Percentiles rank a stretch among this genome's conserved stretches.
Evolutionary conservation across 1,140 invertebrate genomes (phyloP).

Genomic region (Diabrotica virgifera): DNA sequence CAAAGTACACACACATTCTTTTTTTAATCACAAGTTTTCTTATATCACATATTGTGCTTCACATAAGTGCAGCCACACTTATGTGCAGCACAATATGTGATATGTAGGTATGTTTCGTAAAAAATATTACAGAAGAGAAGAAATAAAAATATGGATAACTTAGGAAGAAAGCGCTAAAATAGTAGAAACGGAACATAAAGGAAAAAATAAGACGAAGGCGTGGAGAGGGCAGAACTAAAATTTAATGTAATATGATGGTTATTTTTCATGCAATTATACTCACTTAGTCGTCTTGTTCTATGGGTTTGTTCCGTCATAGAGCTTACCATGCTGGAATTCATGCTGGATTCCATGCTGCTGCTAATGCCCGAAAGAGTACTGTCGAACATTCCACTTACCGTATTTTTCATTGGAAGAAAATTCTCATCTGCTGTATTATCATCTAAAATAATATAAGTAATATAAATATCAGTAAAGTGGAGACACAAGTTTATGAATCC

Average conservation of each 20-base stretch:
- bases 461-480: constrained; percentile 4
- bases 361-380: constrained; percentile 53
- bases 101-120: no score
- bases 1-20: no score
- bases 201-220: no score
- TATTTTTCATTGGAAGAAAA: constrained; percentile 64
- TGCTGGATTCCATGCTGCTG: constrained; percentile 56
- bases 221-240: no score
- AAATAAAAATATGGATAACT: no score
- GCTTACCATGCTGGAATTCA: constrained; percentile 49
- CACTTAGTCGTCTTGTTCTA: constrained; percentile 35
- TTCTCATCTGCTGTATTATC: constrained; percentile 70
- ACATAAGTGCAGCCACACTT: no score
- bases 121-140: no score
- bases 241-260: background rate
- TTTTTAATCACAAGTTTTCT: no score
- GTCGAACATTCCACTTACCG: constrained; percentile 50
- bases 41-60: no score
- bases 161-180: no score
- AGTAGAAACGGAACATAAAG: no score
- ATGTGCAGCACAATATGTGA: no score
- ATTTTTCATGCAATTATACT: constrained; percentile 16
- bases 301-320: constrained; percentile 34
- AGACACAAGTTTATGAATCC: background rate
- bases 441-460: constrained; percentile 48